Base-by-base conservation (phyloP, 2,888 invertebrate species). In the Clunio marinus region DNA sequence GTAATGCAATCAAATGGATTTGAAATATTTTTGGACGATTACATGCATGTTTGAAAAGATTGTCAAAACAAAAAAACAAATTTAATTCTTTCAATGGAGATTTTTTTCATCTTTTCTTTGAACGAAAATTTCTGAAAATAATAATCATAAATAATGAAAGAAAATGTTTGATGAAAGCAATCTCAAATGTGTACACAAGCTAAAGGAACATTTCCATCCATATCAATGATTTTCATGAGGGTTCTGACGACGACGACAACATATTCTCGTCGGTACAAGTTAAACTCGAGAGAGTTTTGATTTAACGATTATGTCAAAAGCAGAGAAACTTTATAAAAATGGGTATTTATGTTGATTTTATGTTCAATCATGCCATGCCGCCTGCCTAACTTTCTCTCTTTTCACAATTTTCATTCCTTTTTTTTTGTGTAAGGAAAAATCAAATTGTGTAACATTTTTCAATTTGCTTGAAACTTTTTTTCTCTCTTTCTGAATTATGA, bases 261-360 rank as follows among this genome's bases (percentile, higher is more conserved):
- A 45, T 8, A 5, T 4, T 15, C 4, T n/a, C 32, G 59, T 32
- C n/a, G n/a, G 25, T 32, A 24, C 17, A 59, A n/a, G 59, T 15
- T 15, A n/a, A 4, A 20, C 25, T n/a, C 24, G 15, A 57, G 55
- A 15, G 68, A 68, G 68, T 68, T 68, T 68, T 68, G 68, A 68
- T 68, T 68, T 68, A 68, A 68, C 68, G 68, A 68, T 68, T 68
- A 55, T 68, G 68, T 68, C 68, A 68, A 28, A 37, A 68, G 32
- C 68, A 68, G 68, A 51, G 24, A 41, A 58, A 58, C 37, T 58
- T 68, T 58, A 58, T 57, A 68, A 68, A 68, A 68, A 68, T 68
- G 58, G 15, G 68, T 22, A 67, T 67, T 67, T 67, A 67, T 67
- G 66, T 67, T 67, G 55, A 68, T 57, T 68, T 68, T 68, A 28